A percentile compares a stretch with the other conserved stretches of the same genome.
Evolutionary conservation across 2,797 vertebrate species (phyloP).

Genomic region (Novumbra hubbsi): DNA sequence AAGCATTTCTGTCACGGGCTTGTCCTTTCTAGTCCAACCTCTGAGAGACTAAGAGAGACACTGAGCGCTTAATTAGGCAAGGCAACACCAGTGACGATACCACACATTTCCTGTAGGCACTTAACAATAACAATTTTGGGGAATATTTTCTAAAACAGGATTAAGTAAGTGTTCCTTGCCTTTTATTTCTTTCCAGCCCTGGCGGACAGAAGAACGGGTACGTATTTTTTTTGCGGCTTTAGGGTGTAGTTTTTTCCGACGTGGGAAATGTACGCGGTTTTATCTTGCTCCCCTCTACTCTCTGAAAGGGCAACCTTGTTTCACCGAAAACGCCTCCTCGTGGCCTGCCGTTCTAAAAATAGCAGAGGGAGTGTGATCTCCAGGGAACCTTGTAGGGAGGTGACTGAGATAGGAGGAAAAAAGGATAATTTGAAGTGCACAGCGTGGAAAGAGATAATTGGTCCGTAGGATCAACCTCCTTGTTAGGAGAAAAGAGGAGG

Average conservation of each 20-base stretch:
- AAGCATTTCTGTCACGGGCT: background rate
- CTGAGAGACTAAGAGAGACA: background rate
- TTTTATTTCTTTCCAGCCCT: constrained; percentile 1
- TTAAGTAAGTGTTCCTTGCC: background rate
- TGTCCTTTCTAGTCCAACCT: background rate
- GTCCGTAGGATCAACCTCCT: background rate
- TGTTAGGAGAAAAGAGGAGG: constrained; percentile 3
- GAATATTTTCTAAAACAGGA: background rate
- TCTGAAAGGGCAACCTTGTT: constrained; percentile 7
- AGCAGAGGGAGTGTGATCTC: constrained; percentile 7
- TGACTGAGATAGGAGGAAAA: background rate
- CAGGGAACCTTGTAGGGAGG: background rate
- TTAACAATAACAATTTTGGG: background rate
- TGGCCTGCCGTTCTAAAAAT: background rate
- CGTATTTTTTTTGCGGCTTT: background rate
- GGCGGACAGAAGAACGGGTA: constrained; percentile 11
- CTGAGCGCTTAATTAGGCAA: background rate
- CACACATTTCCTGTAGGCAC: background rate
- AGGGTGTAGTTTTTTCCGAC: no score
- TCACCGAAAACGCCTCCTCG: background rate
- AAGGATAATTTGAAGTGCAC: background rate
- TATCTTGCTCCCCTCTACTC: background rate
- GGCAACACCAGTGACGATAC: background rate
- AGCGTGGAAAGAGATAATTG: constrained; percentile 11
- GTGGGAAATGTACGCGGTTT: background rate